These are phyloP conservation scores for Leptonema lineaticorne DNA, from an alignment of 1,140 invertebrate species.

Conservation along the genomic window DNA sequence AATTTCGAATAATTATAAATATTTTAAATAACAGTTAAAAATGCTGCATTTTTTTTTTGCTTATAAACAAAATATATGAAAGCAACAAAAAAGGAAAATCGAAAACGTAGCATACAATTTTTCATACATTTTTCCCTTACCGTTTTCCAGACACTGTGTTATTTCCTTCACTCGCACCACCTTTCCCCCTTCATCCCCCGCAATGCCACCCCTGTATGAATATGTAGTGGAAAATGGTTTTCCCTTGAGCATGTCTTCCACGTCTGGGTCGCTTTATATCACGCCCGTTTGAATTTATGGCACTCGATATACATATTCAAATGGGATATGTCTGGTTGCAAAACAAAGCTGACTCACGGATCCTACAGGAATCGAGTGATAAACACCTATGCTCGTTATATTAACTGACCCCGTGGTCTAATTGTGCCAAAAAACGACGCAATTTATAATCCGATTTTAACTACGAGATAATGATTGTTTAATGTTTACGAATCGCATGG, in stretches of 20 bases:
- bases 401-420: constrained; percentile 7
- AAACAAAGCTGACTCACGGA: constrained; percentile 36
- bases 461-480: no score
- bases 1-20: no score
- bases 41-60: no score
- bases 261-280: constrained; percentile 33
- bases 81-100: no score
- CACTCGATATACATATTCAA: constrained; percentile 38
- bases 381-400: constrained; percentile 20
- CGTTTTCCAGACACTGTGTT: background rate
- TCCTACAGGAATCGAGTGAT: constrained; percentile 14
- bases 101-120: no score
- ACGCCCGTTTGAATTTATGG: constrained; percentile 37
- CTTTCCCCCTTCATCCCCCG: background rate
- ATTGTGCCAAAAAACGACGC: constrained; percentile 8
- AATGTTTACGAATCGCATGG: no score
- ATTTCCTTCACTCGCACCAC: background rate
- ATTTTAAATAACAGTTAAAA: no score
- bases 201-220: background rate
- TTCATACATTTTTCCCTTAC: no score
- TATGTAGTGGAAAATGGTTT: constrained; percentile 1
- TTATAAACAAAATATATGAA: no score
- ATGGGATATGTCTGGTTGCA: constrained; percentile 24
- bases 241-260: constrained; percentile 4
- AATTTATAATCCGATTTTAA: no score